Conservation (phyloP, 1,140 invertebrate genomes). For the Drosophila saltans region DNA sequence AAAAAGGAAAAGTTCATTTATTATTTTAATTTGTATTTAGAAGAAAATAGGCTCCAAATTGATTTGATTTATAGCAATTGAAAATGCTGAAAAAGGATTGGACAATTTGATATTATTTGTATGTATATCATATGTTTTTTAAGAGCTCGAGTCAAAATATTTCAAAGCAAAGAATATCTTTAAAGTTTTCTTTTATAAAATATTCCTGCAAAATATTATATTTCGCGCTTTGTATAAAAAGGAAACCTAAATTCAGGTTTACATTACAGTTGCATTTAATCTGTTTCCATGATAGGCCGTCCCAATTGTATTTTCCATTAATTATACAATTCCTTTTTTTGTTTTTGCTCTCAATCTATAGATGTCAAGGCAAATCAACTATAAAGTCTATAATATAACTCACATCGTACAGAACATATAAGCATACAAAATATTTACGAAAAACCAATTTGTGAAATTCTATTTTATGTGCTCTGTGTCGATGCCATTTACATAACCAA, state of each 20-base stretch:
- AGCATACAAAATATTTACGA: neutral
- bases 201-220: too few species aligned
- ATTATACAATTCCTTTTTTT: neutral
- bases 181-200: too few species aligned
- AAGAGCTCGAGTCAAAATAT: too few species aligned
- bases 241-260: neutral
- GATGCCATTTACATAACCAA: constrained; percentile 36
- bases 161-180: neutral
- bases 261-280: neutral
- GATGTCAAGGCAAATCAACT: constrained; percentile 20
- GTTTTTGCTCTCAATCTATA: neutral
- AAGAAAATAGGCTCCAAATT: too few species aligned
- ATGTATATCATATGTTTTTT: too few species aligned
- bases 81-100: too few species aligned
- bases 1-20: too few species aligned
- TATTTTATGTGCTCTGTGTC: constrained; percentile 59
- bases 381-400: constrained; percentile 12
- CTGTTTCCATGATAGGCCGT: constrained; percentile 2
- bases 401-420: neutral
- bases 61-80: too few species aligned
- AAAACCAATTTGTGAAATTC: constrained; percentile 55
- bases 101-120: too few species aligned
- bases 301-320: constrained; percentile 4
- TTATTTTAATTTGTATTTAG: too few species aligned
- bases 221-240: neutral